Conservation (phyloP, 2,888 invertebrate genomes). For the Brenthis daphne region DNA sequence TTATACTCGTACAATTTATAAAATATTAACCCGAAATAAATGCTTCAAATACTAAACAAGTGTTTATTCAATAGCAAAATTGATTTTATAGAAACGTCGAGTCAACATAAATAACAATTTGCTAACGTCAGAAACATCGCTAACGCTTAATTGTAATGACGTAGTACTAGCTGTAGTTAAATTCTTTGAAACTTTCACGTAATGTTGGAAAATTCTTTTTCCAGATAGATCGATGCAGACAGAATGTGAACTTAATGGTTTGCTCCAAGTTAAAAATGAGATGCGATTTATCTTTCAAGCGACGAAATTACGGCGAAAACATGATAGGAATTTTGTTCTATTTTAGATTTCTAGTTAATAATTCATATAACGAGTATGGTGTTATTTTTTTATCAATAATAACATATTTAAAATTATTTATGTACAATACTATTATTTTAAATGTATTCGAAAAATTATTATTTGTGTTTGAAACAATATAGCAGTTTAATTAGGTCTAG, state of each 20-base stretch:
- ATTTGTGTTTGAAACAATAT: too few relatives aligned
- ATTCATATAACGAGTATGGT: background rate
- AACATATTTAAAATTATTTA: background rate
- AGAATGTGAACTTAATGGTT: constrained; percentile 36
- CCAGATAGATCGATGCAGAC: constrained; percentile 36
- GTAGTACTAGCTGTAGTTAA: background rate
- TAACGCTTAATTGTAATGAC: background rate
- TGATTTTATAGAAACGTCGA: too few relatives aligned
- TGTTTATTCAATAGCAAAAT: too few relatives aligned
- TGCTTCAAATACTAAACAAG: too few relatives aligned
- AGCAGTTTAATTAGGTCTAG: too few relatives aligned
- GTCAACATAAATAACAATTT: too few relatives aligned
- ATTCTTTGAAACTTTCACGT: constrained; percentile 7
- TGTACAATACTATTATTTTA: too few relatives aligned
- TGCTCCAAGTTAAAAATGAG: constrained; percentile 29
- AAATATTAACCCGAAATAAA: too few relatives aligned
- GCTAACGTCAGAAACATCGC: too few relatives aligned
- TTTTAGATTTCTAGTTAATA: background rate
- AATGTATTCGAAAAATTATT: too few relatives aligned
- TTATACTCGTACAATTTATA: too few relatives aligned
- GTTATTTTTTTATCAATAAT: too few relatives aligned
- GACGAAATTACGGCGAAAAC: background rate
- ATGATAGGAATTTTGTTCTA: constrained; percentile 13
- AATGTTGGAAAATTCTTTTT: constrained; percentile 24
- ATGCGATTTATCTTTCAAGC: constrained; percentile 18